Conservation (phyloP, 2,797 vertebrate species). For the Ctenopoma kingsleyae region DNA sequence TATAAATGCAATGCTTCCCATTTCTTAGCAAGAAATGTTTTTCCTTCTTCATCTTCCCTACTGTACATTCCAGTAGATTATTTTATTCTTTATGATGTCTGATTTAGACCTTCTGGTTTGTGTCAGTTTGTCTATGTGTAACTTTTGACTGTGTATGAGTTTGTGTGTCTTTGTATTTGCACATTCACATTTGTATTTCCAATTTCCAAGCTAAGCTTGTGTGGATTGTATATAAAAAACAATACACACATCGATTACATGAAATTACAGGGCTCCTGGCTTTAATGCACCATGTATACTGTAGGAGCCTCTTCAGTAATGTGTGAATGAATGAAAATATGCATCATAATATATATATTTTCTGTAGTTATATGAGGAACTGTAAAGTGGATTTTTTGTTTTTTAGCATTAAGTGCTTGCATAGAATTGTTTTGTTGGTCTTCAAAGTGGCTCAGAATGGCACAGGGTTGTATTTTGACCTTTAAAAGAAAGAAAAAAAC, state of each 20-base stretch:
- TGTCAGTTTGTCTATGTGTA: background rate
- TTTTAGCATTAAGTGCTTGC: slow-evolving; percentile 35
- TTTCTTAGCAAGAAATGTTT: background rate
- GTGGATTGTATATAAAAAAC: background rate
- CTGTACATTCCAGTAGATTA: background rate
- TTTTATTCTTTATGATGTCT: background rate
- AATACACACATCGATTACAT: background rate
- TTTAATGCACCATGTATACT: background rate
- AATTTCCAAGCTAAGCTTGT: background rate
- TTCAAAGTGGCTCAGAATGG: slow-evolving; percentile 36
- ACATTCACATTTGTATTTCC: slow-evolving; percentile 6
- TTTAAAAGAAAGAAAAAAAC: slow-evolving; percentile 41
- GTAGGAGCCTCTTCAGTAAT: slow-evolving; percentile 20
- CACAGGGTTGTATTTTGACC: slow-evolving; percentile 46
- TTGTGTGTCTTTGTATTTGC: slow-evolving; percentile 7
- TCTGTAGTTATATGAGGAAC: slow-evolving; percentile 14
- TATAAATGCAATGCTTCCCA: background rate
- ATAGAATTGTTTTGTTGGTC: slow-evolving; percentile 43
- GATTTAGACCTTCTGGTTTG: background rate
- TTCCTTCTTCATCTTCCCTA: background rate
- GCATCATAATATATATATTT: slow-evolving; percentile 6
- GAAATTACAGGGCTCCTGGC: slow-evolving; percentile 11
- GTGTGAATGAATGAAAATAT: slow-evolving; percentile 32
- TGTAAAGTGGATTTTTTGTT: slow-evolving; percentile 43
- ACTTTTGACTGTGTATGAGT: background rate